phyloP scores from a whole-genome alignment of 2,888 invertebrate genomes.

The Drosophila borealis region DNA sequence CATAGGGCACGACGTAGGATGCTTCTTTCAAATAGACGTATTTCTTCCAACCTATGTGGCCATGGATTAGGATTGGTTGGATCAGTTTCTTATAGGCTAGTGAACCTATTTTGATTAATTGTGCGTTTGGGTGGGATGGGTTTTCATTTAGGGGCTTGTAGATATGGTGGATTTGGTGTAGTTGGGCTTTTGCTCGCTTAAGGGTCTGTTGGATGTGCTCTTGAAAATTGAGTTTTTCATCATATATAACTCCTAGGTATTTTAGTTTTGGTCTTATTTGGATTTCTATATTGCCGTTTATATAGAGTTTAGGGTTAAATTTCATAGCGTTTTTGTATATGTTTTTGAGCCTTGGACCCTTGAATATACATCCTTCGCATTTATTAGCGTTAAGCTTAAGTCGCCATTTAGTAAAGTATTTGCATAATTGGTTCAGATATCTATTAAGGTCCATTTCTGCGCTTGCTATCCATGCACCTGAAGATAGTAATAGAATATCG shows the following conservation, averaged over 20 bases:
- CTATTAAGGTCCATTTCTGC: neutral
- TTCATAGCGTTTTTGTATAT: neutral
- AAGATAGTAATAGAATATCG: neutral
- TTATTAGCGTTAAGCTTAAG: neutral
- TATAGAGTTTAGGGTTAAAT: neutral
- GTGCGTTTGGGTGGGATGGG: neutral
- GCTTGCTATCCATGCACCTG: neutral
- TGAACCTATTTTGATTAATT: neutral
- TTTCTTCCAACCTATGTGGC: no score
- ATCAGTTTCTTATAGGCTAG: neutral
- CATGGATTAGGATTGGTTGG: conserved; percentile 6
- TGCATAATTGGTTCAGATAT: neutral
- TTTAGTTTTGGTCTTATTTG: neutral
- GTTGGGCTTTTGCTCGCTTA: neutral
- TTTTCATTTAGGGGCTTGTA: neutral
- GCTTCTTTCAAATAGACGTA: no score
- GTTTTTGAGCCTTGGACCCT: neutral
- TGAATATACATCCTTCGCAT: neutral
- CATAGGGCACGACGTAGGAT: no score
- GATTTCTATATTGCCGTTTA: neutral
- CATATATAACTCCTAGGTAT: conserved; percentile 12
- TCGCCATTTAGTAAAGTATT: neutral
- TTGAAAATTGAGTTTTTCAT: conserved; percentile 1
- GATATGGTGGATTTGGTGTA: neutral
- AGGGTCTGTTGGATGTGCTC: neutral